Conservation (phyloP, 2,888 invertebrate genomes). For the Amblyjoppa proteus region DNA sequence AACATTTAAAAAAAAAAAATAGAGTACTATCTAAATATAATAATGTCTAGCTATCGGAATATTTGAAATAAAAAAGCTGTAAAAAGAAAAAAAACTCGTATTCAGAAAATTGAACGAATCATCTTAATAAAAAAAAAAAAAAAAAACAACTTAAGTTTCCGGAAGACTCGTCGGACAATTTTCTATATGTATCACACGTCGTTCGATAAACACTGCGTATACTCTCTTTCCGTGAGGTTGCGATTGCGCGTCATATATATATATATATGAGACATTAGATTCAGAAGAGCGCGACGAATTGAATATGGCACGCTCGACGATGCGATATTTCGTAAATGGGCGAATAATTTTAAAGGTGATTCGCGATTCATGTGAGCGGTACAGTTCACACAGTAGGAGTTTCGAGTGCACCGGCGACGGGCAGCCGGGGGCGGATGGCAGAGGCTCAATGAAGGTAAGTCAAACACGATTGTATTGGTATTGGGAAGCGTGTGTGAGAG, state of each 20-base stretch:
- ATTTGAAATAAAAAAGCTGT: no score
- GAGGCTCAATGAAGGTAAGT: slow-evolving; percentile 75
- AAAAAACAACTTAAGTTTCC: no score
- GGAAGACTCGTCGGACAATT: no score
- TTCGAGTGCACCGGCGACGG: slow-evolving; percentile 38
- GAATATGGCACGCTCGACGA: background rate
- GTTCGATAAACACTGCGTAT: background rate
- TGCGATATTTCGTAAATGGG: slow-evolving; percentile 76
- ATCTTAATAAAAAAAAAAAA: no score
- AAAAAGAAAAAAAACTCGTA: no score
- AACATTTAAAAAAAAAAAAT: no score
- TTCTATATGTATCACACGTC: background rate
- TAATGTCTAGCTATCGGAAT: no score
- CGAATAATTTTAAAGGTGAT: slow-evolving; percentile 78
- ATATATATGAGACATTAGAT: background rate
- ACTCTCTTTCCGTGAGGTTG: background rate
- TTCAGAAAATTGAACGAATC: no score
- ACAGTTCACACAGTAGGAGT: slow-evolving; percentile 78
- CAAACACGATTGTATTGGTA: slow-evolving; percentile 47
- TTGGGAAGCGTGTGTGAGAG: slow-evolving; percentile 34
- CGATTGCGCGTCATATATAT: background rate
- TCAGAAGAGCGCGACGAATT: background rate
- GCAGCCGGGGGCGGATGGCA: slow-evolving; percentile 5
- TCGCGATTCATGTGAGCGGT: slow-evolving; percentile 79
- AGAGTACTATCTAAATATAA: no score